phyloP scores from a whole-genome alignment of 2,113 vertebrate species.

The Probosciger aterrimus region DNA sequence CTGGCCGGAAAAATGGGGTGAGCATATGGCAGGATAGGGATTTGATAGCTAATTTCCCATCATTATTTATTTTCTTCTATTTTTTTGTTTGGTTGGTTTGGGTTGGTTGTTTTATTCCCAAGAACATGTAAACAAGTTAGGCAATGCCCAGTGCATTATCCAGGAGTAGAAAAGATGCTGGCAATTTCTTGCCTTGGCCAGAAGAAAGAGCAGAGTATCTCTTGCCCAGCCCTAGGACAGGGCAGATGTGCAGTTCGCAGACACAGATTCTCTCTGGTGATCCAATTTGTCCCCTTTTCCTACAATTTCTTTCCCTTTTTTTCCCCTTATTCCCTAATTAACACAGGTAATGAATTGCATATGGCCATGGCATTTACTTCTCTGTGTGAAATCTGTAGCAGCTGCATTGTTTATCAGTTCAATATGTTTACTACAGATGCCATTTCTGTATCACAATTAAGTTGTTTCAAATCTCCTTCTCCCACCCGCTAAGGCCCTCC shows the following conservation, averaged over 20 bases:
- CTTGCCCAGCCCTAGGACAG: neutral
- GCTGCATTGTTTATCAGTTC: slow-evolving; percentile 62
- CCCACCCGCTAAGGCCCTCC: slow-evolving; percentile 1
- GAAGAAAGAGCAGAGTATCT: neutral
- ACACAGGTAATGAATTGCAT: slow-evolving; percentile 60
- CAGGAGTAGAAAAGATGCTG: neutral
- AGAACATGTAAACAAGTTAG: neutral
- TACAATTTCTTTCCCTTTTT: neutral
- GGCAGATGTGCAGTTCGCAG: neutral
- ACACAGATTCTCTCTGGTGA: neutral
- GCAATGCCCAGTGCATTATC: neutral
- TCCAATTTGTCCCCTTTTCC: neutral
- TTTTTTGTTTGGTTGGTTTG: neutral
- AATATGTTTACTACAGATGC: slow-evolving; percentile 69
- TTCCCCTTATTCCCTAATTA: slow-evolving; percentile 52
- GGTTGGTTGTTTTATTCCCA: neutral
- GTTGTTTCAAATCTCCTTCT: slow-evolving; percentile 33
- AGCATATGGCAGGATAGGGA: neutral
- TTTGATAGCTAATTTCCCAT: neutral
- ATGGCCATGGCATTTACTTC: slow-evolving; percentile 51
- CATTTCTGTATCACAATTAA: slow-evolving; percentile 60
- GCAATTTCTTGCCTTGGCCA: neutral
- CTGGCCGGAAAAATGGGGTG: neutral
- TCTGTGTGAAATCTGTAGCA: slow-evolving; percentile 61
- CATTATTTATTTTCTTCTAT: neutral